Evolutionary conservation across 30 jellyfish, hydroid and myxozoan species (phyloP), one percentile per base, ranked within the genome.

Genomic region (Chrysaora quinquecirrha): DNA sequence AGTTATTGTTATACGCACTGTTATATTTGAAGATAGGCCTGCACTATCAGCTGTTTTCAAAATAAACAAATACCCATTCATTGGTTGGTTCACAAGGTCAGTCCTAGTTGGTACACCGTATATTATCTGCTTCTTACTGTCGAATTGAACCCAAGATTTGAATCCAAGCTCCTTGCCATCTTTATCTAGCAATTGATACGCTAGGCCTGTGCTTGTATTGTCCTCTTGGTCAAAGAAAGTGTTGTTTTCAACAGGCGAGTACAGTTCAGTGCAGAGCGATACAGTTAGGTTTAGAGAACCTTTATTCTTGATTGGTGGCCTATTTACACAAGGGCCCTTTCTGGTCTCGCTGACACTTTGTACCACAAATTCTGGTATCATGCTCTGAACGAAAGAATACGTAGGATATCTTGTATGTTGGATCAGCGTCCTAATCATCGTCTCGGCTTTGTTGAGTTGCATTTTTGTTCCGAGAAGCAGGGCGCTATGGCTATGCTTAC

Each of bases 101-200:
- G 10, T 27, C 34, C 54, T 87, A 14, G 98, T 31, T 25, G 96
- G 96, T 6, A 91, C 73, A 16, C 99, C 99, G 48, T 87, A 84
- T 10, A 94, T 23, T 12, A 61, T 64, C 22, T 77, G 89, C 21
- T 25, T 18, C 6, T 32, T 20, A 0, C n/a, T 54, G 68, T 94
- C 77, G 52, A 82, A 88, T 63, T 88, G 99, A 3, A 94, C 61
- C 98, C 98, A 91, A 0, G 98, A 90, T 16, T 81, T 28, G 24
- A 2, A 29, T 1, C 78, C 76, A 22, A 84, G 0, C 2, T 11
- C 25, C 3, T n/a, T 4, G 23, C 79, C 79, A 61, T 48, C 31
- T 1, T 64, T 14, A 32, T 80, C 30, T 20, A 65, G 56, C 23
- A 80, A 76, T 23, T 80, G 76, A 21, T 27, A 80, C 6, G 21